Evolutionary conservation across 2,797 vertebrate genomes (phyloP).

Genomic region (Paramormyrops hopkinsi): DNA sequence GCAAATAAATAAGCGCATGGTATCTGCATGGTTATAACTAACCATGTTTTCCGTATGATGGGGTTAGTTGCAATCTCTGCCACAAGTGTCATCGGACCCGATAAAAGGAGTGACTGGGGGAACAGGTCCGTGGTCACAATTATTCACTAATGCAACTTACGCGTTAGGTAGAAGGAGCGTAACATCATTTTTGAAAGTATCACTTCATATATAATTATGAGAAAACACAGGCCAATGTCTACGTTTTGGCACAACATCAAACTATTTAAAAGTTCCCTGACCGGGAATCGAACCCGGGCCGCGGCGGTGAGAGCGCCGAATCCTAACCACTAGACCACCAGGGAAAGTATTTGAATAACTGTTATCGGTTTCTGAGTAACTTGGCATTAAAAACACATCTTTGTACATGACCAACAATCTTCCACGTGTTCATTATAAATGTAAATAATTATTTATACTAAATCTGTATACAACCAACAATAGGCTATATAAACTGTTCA

Average conservation of each 20-base stretch:
- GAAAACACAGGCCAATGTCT: background rate
- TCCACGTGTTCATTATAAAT: background rate
- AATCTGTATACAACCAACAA: background rate
- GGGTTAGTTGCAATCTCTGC: background rate
- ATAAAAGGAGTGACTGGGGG: background rate
- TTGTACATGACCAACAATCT: background rate
- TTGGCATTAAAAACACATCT: background rate
- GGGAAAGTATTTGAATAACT: fast-evolving
- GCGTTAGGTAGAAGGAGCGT: background rate
- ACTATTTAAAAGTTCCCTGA: background rate
- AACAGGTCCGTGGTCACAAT: background rate
- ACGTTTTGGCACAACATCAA: background rate
- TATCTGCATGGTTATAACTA: background rate
- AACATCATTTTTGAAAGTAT: background rate
- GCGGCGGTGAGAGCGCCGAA: conserved; percentile 56
- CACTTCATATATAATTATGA: background rate
- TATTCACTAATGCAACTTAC: background rate
- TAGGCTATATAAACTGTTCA: background rate
- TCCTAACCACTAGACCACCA: background rate
- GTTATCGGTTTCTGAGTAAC: background rate
- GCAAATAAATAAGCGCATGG: background rate
- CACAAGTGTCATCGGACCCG: background rate
- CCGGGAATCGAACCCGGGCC: conserved; percentile 44
- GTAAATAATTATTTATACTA: background rate
- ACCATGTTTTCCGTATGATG: background rate